phyloP scores from a whole-genome alignment of 2,113 vertebrate species.

The Hirundichthys speculiger region DNA sequence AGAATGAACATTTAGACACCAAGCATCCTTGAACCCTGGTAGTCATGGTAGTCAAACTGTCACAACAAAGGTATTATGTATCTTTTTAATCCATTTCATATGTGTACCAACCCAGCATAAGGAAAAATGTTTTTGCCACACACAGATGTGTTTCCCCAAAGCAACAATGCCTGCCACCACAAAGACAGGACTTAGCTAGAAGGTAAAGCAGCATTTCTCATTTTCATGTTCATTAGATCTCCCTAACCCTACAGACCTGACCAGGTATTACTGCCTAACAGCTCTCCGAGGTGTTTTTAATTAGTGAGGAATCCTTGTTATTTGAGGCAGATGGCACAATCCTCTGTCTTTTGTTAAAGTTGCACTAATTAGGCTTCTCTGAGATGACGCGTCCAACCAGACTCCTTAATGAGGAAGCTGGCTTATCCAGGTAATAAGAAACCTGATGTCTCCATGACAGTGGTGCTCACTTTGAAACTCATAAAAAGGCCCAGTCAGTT shows the following conservation, averaged over 20 bases:
- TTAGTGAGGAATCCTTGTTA: slow-evolving; percentile 87
- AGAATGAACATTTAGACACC: background rate
- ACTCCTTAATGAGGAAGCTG: slow-evolving; percentile 85
- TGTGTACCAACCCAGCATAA: slow-evolving; percentile 7
- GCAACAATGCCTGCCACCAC: slow-evolving; percentile 15
- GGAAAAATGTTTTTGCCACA: slow-evolving; percentile 8
- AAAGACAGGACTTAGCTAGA: slow-evolving; percentile 25
- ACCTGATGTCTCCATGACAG: slow-evolving; percentile 79
- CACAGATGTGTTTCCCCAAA: slow-evolving; percentile 1
- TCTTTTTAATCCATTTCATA: background rate
- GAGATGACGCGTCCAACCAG: slow-evolving; percentile 82
- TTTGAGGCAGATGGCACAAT: slow-evolving; percentile 88
- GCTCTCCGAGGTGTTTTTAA: slow-evolving; percentile 87
- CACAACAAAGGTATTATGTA: too few relatives aligned
- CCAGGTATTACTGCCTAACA: slow-evolving; percentile 83
- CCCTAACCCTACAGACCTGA: slow-evolving; percentile 69
- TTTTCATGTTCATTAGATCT: slow-evolving; percentile 72
- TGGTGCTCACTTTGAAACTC: slow-evolving; percentile 81
- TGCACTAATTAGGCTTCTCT: slow-evolving; percentile 92
- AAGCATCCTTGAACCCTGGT: background rate
- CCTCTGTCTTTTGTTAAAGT: slow-evolving; percentile 87
- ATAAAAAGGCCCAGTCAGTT: slow-evolving; percentile 59
- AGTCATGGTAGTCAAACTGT: background rate
- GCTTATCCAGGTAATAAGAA: slow-evolving; percentile 82
- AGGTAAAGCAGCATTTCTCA: slow-evolving; percentile 41